phyloP scores from a whole-genome alignment of 1,140 invertebrate genomes.

The Teleogryllus occipitalis region DNA sequence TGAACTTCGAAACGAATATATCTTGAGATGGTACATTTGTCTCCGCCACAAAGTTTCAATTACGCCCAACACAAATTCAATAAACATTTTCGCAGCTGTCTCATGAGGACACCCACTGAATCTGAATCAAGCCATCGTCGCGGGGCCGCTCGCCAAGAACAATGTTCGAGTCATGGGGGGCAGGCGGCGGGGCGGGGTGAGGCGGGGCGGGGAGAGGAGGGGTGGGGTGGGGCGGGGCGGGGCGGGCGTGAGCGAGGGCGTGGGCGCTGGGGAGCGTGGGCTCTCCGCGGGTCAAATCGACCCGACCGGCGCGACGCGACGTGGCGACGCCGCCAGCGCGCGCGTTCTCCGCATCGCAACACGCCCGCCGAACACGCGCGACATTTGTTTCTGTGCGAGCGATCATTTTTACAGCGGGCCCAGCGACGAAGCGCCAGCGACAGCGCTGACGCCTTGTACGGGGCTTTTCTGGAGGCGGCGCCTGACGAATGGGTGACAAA shows the following conservation, averaged over 20 bases:
- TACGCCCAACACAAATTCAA: slow-evolving; percentile 4
- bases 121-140: not conserved
- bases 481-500: too few relatives aligned
- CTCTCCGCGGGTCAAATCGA: too few relatives aligned
- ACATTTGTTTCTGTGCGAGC: not conserved
- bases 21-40: not conserved
- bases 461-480: too few relatives aligned
- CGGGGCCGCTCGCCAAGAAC: not conserved
- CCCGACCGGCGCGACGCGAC: too few relatives aligned
- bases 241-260: too few relatives aligned
- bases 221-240: too few relatives aligned
- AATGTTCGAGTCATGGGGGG: not conserved
- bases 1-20: not conserved
- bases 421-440: not conserved
- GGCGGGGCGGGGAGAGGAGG: too few relatives aligned
- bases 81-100: not conserved
- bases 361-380: not conserved
- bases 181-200: too few relatives aligned
- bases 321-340: too few relatives aligned
- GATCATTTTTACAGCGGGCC: not conserved
- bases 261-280: too few relatives aligned
- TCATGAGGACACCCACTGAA: not conserved
- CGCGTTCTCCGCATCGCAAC: not conserved
- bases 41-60: not conserved
- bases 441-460: not conserved